Evolutionary conservation across 2,113 vertebrate genomes (phyloP).

Genomic region (Clupea harengus): DNA sequence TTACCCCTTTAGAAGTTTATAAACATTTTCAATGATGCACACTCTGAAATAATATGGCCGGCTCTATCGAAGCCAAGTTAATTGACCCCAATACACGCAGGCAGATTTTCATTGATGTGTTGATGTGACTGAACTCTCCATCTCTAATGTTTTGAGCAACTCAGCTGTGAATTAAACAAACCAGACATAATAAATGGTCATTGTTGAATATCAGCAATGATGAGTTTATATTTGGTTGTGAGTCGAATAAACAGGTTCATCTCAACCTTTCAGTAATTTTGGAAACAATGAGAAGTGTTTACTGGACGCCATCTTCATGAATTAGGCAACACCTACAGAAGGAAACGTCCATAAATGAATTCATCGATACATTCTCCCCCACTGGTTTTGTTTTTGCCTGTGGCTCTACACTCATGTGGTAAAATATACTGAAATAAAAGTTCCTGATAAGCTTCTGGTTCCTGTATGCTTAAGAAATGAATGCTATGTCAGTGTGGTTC

Average conservation of each 20-base stretch:
- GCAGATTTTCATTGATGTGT: constrained; percentile 10
- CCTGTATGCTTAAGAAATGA: neutral
- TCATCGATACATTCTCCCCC: neutral
- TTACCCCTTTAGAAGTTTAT: constrained; percentile 12
- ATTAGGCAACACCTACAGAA: constrained; percentile 10
- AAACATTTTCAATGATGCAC: neutral
- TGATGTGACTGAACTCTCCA: neutral
- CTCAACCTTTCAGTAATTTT: neutral
- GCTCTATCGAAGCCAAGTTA: neutral
- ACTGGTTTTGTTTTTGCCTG: neutral
- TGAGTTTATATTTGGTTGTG: constrained; percentile 8
- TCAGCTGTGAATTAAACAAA: constrained; percentile 6
- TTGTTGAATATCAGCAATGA: neutral
- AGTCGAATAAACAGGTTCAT: neutral
- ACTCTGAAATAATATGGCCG: neutral
- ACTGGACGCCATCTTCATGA: neutral
- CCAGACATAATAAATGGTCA: neutral
- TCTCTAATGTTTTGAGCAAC: neutral
- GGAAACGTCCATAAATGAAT: neutral
- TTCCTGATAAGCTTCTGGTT: neutral
- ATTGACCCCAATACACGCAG: neutral
- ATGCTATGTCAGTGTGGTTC: neutral
- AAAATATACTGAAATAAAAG: neutral
- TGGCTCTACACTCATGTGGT: neutral
- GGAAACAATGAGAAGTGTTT: constrained; percentile 10